Evolutionary conservation across 2,113 vertebrate species (phyloP), one percentile per base, ranked within the genome.

Genomic region (Phaetusa simplex): DNA sequence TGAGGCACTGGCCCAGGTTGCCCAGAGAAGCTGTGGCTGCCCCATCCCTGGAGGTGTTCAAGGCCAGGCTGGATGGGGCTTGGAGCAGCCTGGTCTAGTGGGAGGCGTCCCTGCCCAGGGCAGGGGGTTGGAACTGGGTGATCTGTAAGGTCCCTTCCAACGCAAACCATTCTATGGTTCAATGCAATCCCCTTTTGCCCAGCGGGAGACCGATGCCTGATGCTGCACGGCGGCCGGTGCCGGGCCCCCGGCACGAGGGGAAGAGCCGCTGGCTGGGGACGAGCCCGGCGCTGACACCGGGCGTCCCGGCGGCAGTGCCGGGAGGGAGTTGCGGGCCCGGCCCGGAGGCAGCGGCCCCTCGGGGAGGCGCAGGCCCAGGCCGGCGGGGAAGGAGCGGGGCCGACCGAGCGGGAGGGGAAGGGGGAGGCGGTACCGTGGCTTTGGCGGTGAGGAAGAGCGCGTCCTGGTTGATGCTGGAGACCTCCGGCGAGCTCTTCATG

Each of bases 401-500:
- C 27, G 36, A 19, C 27, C 3, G 11, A 8, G 59, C 34, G 21
- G 3, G 36, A 14, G 70, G 20, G 40, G 21, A 45, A 21, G 18
- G 12, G n/a, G 22, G 24, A 62, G 36, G 5, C n/a, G 58, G 96
- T 98, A 99, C 99, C 98, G 99, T 99, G 43, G 99, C 99, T 83
- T 99, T 99, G 76, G 99, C 99, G 18, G 99, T 99, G 97, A 99
- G 98, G 94, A 99, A 99, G 14, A 99, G 98, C 23, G 99, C 99
- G 80, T 99, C 99, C 97, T 99, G 99, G 97, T 99, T 99, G 96
- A 99, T 99, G 97, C 98, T 99, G 88, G 99, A 99, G 3, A 99
- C 99, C 82, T 99, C 99, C 1, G 99, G 99, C 22, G 99, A 99
- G 83, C 99, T 99, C 97, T 99, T 99, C 99, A 99, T 99, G 78